Percentiles rank a stretch among this genome's conserved stretches.
Evolutionary conservation across 2,797 vertebrate species (phyloP).

Genomic region (Acanthurus lineatus): DNA sequence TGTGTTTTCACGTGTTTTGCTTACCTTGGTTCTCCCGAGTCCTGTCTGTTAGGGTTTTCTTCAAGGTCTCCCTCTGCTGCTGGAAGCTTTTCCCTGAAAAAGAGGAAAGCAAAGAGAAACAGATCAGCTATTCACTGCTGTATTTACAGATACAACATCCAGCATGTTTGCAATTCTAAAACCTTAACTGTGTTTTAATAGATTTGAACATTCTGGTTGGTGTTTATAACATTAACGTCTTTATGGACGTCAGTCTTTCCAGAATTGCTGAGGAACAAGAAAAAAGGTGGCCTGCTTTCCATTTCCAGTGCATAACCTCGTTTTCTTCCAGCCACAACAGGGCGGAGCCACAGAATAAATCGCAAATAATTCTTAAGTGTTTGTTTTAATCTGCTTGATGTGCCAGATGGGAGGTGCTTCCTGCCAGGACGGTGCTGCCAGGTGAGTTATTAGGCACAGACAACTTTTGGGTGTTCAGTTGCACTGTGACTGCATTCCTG

Average conservation of each 20-base stretch:
- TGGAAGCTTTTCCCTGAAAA: conserved; percentile 95
- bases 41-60: conserved; percentile 94
- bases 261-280: not conserved
- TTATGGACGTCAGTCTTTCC: not conserved
- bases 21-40: conserved; percentile 88
- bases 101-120: conserved; percentile 7
- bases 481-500: not conserved
- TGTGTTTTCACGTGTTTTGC: conserved; percentile 8
- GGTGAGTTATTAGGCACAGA: conserved; percentile 37
- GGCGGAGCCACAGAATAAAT: conserved; percentile 60
- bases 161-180: conserved; percentile 10
- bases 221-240: not conserved
- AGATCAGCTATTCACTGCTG: not conserved
- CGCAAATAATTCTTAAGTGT: conserved; percentile 65
- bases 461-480: conserved; percentile 3
- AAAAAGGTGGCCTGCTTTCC: conserved; percentile 38
- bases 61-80: conserved; percentile 98
- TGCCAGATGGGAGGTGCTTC: conserved; percentile 59
- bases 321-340: conserved; percentile 53
- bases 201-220: not conserved
- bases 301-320: conserved; percentile 61
- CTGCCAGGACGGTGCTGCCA: conserved; percentile 41
- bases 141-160: not conserved
- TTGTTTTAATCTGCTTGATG: conserved; percentile 66
- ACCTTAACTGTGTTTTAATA: not conserved